A percentile compares a stretch with the other conserved stretches of the same genome.
These are phyloP conservation scores for Meteorus sp. DNA, from an alignment of 1,140 invertebrate species.

Conservation along the genomic window DNA sequence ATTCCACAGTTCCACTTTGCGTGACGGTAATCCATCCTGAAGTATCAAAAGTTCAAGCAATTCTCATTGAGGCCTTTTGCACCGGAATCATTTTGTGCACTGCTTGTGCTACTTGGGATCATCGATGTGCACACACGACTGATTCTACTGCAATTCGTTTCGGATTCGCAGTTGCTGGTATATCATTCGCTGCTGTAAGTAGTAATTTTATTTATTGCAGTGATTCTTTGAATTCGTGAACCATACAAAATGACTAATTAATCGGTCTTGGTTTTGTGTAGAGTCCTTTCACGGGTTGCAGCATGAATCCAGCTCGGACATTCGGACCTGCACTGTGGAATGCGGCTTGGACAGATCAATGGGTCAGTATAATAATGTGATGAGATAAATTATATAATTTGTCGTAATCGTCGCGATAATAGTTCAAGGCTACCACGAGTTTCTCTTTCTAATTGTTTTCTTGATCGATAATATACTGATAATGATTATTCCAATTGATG, in stretches of 20 bases:
- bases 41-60: constrained; percentile 53
- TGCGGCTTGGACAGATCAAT: constrained; percentile 68
- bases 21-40: constrained; percentile 62
- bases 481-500: no score
- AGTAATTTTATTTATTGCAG: background rate
- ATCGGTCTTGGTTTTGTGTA: constrained; percentile 20
- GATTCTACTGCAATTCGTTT: constrained; percentile 68
- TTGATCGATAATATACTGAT: no score
- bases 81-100: constrained; percentile 64
- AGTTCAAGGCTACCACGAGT: no score
- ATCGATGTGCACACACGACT: constrained; percentile 59
- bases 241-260: background rate
- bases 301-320: constrained; percentile 80
- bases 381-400: background rate
- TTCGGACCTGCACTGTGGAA: constrained; percentile 76
- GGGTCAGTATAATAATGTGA: constrained; percentile 61
- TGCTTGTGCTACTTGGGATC: constrained; percentile 69
- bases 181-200: constrained; percentile 63
- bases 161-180: constrained; percentile 64
- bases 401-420: background rate
- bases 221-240: background rate
- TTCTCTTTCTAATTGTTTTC: no score
- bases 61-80: constrained; percentile 64
- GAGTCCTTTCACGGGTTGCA: constrained; percentile 71
- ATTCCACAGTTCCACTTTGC: constrained; percentile 57